Evolutionary conservation across 2,797 vertebrate species (phyloP), one percentile per base, ranked within the genome.

Genomic region (Propithecus deckenii): DNA sequence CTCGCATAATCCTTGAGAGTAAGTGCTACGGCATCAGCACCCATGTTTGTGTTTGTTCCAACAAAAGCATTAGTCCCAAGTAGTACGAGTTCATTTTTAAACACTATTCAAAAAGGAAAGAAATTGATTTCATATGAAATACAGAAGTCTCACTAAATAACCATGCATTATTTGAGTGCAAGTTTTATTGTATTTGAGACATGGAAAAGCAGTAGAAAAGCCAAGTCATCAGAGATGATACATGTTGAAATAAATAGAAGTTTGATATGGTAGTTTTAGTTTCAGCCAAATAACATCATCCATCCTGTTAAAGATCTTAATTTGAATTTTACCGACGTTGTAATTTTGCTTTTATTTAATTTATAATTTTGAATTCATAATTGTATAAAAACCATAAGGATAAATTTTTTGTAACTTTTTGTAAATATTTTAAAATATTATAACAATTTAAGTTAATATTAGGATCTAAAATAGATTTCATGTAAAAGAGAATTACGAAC

Each of bases 391-490:
- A 32, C 28, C 86, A 6, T 57, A 84, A 76, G 10, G n/a, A 59
- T 50, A 86, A 57, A 18, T 28, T 86, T 13, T 35, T 59, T 67
- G 69, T 63, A 86, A 74, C 0, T 46, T 86, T 74, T 57, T 30
- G 17, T 43, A 46, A 46, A 74, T 75, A 91, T 74, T 71, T 50
- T 20, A 48, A 86, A 63, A 63, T 30, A 9, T 35, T 89, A 69
- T n/a, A 86, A 46, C 9, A 86, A 91, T 38, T 74, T 57, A 88
- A 85, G 22, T 35, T 20, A 85, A 79, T 43, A 30, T 46, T 71
- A 83, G 22, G 17, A 78, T 94, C 65, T 76, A 81, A 92, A 94
- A 50, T 71, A 25, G 55, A 57, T 91, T 94, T 88, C 30, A 81
- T 48, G 22, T 55, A 65, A 81, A 89, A 55, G 25, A 4, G 35